Evolutionary conservation across 2,888 invertebrate genomes (phyloP).

Genomic region (Dryobotodes eremita): DNA sequence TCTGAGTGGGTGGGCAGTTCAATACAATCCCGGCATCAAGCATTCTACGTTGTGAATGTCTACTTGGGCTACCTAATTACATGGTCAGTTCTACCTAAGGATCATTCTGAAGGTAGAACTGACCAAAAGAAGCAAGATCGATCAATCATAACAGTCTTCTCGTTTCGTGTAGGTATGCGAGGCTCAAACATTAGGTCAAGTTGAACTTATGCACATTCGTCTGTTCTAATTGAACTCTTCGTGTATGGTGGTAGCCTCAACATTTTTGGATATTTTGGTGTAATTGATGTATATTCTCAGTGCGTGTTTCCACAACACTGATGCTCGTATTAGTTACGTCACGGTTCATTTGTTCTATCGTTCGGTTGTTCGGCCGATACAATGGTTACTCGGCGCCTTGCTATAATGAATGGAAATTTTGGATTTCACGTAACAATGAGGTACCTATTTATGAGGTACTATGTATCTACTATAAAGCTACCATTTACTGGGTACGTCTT

Average conservation of each 20-base stretch:
- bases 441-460: neutral
- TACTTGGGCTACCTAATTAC: neutral
- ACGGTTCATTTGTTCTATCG: constrained; percentile 34
- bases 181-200: too few relatives aligned
- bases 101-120: neutral
- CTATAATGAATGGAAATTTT: constrained; percentile 10
- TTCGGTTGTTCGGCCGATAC: neutral
- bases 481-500: too few relatives aligned
- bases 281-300: neutral
- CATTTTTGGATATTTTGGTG: neutral
- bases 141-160: neutral
- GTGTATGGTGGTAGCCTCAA: too few relatives aligned
- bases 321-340: constrained; percentile 19
- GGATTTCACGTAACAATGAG: neutral
- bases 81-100: neutral
- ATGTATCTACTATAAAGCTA: too few relatives aligned
- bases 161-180: too few relatives aligned
- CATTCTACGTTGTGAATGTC: neutral
- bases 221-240: neutral
- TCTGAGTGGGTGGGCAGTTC: neutral
- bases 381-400: neutral
- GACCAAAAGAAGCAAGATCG: neutral
- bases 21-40: neutral
- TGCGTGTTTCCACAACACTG: constrained; percentile 17
- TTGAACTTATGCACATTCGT: neutral